Percentiles rank a stretch among this genome's conserved stretches.
These are phyloP conservation scores for Heterotilapia buettikoferi DNA, from an alignment of 2,113 vertebrate genomes.

Conservation along the genomic window DNA sequence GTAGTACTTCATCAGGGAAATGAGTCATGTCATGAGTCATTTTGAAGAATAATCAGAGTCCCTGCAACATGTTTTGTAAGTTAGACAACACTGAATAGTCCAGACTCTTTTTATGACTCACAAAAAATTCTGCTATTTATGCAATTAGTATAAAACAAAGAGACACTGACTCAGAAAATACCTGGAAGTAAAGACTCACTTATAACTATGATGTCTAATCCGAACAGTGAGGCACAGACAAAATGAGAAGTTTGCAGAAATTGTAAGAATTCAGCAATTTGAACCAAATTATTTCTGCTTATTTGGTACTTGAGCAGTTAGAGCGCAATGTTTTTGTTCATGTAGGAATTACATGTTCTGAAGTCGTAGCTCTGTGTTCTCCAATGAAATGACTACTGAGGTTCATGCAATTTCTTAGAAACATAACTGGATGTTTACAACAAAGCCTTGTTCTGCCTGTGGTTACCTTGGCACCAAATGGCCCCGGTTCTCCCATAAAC, in stretches of 20 bases:
- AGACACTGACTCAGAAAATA: background rate
- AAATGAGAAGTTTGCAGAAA: background rate
- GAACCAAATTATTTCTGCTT: background rate
- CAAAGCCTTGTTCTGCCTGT: background rate
- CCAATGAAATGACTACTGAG: background rate
- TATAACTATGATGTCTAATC: background rate
- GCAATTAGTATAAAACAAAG: background rate
- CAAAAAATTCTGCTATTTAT: background rate
- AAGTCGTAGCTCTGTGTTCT: background rate
- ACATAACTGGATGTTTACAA: background rate
- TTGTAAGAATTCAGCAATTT: background rate
- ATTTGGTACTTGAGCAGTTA: background rate
- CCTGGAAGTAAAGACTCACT: background rate
- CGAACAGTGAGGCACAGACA: background rate
- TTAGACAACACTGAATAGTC: background rate
- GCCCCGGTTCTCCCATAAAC: slow-evolving; percentile 40
- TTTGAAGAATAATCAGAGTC: background rate
- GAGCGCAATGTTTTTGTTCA: background rate
- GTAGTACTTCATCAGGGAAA: fast-evolving
- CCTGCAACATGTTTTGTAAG: background rate
- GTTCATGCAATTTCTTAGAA: background rate
- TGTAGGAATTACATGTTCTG: background rate
- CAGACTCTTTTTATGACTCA: background rate
- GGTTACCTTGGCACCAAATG: slow-evolving; percentile 62
- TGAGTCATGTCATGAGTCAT: fast-evolving